Evolutionary conservation across 2,113 vertebrate species (phyloP).

Genomic region (Festucalex cinctus): DNA sequence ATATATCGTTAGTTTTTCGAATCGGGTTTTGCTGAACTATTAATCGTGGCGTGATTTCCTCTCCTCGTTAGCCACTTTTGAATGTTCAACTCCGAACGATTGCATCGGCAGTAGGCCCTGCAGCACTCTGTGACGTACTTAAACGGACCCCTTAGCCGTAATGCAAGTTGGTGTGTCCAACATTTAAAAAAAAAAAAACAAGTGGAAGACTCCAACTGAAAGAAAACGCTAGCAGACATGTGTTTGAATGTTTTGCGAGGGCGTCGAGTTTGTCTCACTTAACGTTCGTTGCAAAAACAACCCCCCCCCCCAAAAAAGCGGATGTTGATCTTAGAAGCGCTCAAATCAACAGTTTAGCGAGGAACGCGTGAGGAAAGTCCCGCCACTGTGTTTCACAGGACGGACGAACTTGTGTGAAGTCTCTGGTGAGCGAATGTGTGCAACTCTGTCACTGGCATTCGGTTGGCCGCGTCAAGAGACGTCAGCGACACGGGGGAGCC

Average conservation of each 20-base stretch:
- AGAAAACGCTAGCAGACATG: neutral
- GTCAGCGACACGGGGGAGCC: slow-evolving; percentile 77
- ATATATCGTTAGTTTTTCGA: neutral
- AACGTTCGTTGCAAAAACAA: slow-evolving; percentile 13
- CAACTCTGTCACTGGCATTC: slow-evolving; percentile 76
- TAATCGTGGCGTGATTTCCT: neutral
- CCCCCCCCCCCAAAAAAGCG: too few species aligned
- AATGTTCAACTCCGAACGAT: neutral
- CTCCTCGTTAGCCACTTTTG: neutral
- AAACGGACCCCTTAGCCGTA: neutral
- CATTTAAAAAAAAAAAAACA: neutral
- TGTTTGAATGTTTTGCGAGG: neutral
- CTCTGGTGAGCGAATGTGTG: slow-evolving; percentile 67
- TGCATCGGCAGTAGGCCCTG: neutral
- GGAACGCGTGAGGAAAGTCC: neutral
- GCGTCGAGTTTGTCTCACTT: slow-evolving; percentile 11
- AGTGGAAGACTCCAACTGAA: neutral
- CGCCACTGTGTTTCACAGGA: slow-evolving; percentile 22
- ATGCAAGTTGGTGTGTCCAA: neutral
- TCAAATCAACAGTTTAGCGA: slow-evolving; percentile 21
- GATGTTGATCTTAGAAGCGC: slow-evolving; percentile 37
- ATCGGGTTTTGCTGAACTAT: neutral
- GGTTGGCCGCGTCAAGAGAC: slow-evolving; percentile 79
- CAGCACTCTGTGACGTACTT: neutral
- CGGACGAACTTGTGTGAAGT: slow-evolving; percentile 48